A percentile compares a stretch with the other conserved stretches of the same genome.
Conservation (phyloP, 2,113 vertebrate genomes). For the Chionis minor region DNA sequence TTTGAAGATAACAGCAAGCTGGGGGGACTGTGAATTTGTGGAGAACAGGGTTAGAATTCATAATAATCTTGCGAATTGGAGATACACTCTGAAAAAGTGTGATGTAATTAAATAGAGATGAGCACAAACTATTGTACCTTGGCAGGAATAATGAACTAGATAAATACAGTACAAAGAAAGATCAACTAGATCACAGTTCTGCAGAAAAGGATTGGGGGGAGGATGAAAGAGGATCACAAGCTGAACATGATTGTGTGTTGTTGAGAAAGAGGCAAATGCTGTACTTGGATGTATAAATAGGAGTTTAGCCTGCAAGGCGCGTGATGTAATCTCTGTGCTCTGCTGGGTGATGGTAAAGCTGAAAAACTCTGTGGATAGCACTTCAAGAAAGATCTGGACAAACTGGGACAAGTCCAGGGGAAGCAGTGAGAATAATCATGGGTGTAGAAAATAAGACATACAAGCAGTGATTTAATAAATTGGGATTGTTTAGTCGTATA, state of each 20-base stretch:
- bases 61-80: constrained; percentile 5
- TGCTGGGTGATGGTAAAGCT: neutral
- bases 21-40: neutral
- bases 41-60: constrained; percentile 6
- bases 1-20: constrained; percentile 24
- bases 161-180: constrained; percentile 31
- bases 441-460: neutral
- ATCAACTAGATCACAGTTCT: constrained; percentile 49
- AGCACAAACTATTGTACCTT: constrained; percentile 18
- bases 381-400: neutral
- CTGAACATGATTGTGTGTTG: constrained; percentile 26
- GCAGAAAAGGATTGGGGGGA: neutral
- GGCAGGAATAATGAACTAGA: constrained; percentile 9
- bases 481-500: neutral
- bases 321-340: constrained; percentile 51
- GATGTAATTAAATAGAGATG: constrained; percentile 38
- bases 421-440: neutral
- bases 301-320: constrained; percentile 42
- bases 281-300: constrained; percentile 46
- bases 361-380: neutral
- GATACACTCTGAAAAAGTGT: neutral
- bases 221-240: constrained; percentile 44
- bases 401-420: neutral
- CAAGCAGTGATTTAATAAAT: neutral
- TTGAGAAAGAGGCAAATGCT: constrained; percentile 40